These are phyloP conservation scores for Tachysurus vachellii DNA, from an alignment of 2,113 vertebrate species.

Conservation along the genomic window DNA sequence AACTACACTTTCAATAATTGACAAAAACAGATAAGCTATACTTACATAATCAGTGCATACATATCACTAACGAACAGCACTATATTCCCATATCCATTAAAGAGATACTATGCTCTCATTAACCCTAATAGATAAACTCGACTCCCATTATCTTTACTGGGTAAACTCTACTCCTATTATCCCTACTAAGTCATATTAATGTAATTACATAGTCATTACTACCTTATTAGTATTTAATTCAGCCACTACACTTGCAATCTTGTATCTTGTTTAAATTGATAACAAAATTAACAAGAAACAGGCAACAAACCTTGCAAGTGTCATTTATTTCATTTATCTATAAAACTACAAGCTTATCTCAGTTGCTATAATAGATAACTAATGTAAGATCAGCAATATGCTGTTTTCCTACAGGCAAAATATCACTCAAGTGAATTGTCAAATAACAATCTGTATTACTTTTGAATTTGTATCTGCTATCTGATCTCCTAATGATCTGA, in stretches of 20 bases:
- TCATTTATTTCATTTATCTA: not conserved
- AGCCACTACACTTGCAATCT: not conserved
- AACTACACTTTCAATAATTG: not conserved
- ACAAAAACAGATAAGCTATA: not conserved
- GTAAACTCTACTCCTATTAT: not conserved
- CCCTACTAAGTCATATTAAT: not conserved
- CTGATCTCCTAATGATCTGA: not conserved
- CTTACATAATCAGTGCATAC: not conserved
- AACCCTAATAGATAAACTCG: not conserved
- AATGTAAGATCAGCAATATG: not conserved
- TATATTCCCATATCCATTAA: not conserved
- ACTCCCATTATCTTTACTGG: not conserved
- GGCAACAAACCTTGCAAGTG: too few species aligned
- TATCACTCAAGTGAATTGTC: not conserved
- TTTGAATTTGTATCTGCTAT: not conserved
- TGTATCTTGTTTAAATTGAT: not conserved
- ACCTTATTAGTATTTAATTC: not conserved
- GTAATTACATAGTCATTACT: slow-evolving; percentile 5
- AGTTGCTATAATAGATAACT: not conserved
- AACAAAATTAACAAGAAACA: not conserved
- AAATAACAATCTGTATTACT: not conserved
- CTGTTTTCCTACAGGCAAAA: not conserved
- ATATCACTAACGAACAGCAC: too few species aligned
- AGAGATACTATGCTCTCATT: not conserved
- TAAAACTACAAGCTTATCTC: not conserved